Base-by-base conservation (phyloP, 2,797 vertebrate species). In the Pogonophryne albipinna region DNA sequence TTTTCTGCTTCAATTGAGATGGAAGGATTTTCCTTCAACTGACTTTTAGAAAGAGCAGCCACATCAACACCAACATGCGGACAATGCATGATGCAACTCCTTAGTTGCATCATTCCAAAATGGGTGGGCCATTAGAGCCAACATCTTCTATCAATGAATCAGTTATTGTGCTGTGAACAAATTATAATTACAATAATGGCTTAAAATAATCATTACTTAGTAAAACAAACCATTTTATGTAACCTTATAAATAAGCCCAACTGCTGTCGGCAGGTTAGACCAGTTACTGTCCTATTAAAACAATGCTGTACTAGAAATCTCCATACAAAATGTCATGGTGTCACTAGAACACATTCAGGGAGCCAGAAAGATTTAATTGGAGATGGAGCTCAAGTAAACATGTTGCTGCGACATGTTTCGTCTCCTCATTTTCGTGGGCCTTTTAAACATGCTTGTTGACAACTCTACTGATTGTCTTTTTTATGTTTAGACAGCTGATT, bases 401-500 rank as follows among this genome's bases (percentile, higher is more conserved):
- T 45, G 3, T 38, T 0, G 4, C 7, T 6, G 0, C 16, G 2
- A 10, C n/a, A n/a, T n/a, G n/a, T n/a, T n/a, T n/a, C n/a, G n/a
- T n/a, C n/a, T n/a, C n/a, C n/a, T n/a, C n/a, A n/a, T n/a, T n/a
- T n/a, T n/a, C n/a, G n/a, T n/a, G n/a, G n/a, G n/a, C n/a, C 20
- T 4, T 53, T 57, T 14, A 13, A 68, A 44, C 41, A 23, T 53
- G 23, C 13, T 27, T 46, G 3, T 47, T 49, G 15, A 19, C 57
- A 38, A 42, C 31, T 34, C 14, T 71, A 15, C 52, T 46, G 1
- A 16, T 38, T 38, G 6, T 62, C 2, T 45, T 41, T 38, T 38
- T 41, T 85, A 23, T 68, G 13, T 70, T 10, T 58, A 69, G 62
- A 84, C 70, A 89, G 70, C 84, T 69, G 82, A 88, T 84, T 87